These are phyloP conservation scores for Luperina testacea DNA, from an alignment of 2,888 invertebrate genomes.

Conservation along the genomic window DNA sequence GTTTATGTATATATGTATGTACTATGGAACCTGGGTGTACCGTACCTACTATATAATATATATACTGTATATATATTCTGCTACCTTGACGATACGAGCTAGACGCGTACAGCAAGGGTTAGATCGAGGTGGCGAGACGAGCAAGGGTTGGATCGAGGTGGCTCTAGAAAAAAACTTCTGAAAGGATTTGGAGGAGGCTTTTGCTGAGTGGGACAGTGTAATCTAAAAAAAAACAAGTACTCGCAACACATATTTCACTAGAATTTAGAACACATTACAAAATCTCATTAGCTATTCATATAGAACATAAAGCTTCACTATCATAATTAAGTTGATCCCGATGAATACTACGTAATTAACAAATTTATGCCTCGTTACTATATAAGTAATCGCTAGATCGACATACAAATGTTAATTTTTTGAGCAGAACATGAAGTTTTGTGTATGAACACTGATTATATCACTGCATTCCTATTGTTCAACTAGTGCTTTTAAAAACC, in stretches of 20 bases:
- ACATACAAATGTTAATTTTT: neutral
- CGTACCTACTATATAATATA: too few relatives aligned
- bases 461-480: neutral
- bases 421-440: neutral
- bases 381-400: neutral
- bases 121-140: too few relatives aligned
- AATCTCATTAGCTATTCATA: neutral
- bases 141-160: neutral
- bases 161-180: neutral
- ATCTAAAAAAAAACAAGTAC: neutral
- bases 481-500: neutral
- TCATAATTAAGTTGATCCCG: constrained; percentile 1
- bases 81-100: neutral
- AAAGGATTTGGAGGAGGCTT: neutral
- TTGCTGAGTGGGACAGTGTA: neutral
- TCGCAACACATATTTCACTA: neutral
- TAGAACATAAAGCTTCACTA: neutral
- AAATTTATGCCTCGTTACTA: neutral
- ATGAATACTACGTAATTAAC: constrained; percentile 15
- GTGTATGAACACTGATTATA: neutral
- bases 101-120: neutral
- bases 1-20: too few relatives aligned
- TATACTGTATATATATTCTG: too few relatives aligned
- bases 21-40: too few relatives aligned
- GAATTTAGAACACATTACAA: constrained; percentile 23